Conservation (phyloP, 2,888 invertebrate species). For the Lithophane ornitopus region DNA sequence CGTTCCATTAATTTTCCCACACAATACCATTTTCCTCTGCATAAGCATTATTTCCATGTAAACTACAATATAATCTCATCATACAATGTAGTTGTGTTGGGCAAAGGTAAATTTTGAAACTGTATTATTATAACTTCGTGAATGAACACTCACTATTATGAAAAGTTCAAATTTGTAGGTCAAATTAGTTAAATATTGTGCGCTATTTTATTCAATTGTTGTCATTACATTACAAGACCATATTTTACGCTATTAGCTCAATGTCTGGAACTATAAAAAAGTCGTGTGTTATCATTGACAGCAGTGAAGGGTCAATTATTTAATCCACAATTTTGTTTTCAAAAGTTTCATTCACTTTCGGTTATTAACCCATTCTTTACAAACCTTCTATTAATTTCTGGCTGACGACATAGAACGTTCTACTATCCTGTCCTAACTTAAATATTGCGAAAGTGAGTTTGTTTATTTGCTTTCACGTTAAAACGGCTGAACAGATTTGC, state of each 20-base stretch:
- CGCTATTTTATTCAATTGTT: conserved; percentile 33
- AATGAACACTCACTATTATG: conserved; percentile 14
- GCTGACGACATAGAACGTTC: conserved; percentile 15
- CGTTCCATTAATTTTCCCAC: not conserved
- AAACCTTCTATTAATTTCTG: not conserved
- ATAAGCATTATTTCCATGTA: not conserved
- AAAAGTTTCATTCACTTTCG: not conserved
- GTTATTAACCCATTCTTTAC: not conserved
- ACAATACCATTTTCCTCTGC: not conserved
- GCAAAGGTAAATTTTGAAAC: not conserved
- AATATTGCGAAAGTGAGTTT: too few species aligned
- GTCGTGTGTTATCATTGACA: not conserved
- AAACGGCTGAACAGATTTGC: too few species aligned
- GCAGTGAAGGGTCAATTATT: not conserved
- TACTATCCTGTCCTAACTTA: not conserved
- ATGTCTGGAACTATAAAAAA: not conserved
- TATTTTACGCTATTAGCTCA: not conserved
- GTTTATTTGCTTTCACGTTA: too few species aligned
- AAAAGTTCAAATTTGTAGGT: conserved; percentile 33
- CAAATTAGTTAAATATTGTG: conserved; percentile 31
- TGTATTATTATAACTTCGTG: not conserved
- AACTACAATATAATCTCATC: conserved; percentile 9
- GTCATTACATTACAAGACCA: conserved; percentile 15
- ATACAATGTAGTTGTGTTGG: not conserved
- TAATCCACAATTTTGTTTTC: not conserved